Evolutionary conservation across 2,797 vertebrate species (phyloP).

Genomic region (Otolemur crassicaudatus): DNA sequence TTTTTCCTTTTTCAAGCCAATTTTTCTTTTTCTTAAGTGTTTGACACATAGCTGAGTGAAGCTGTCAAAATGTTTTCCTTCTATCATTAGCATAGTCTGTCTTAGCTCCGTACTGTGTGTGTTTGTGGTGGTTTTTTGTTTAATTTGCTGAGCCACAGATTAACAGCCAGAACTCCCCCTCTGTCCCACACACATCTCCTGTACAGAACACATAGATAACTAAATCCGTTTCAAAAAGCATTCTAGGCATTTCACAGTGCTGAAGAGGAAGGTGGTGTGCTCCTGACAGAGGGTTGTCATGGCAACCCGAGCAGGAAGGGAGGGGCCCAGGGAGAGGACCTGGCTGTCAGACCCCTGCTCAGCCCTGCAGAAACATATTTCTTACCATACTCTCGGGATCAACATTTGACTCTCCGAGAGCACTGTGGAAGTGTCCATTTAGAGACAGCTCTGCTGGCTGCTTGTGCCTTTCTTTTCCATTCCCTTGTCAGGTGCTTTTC

Average conservation of each 20-base stretch:
- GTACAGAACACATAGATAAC: constrained; percentile 11
- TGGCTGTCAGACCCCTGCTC: constrained; percentile 8
- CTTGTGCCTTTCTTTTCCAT: neutral
- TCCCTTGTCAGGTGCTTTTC: neutral
- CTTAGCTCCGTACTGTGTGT: constrained; percentile 26
- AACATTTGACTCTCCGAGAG: neutral
- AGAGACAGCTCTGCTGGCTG: neutral
- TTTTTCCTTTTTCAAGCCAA: constrained; percentile 60
- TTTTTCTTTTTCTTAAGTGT: constrained; percentile 66
- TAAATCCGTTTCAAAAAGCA: constrained; percentile 57
- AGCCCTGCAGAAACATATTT: constrained; percentile 14
- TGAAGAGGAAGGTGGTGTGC: constrained; percentile 61
- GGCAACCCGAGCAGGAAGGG: constrained; percentile 46
- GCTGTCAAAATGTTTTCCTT: constrained; percentile 80
- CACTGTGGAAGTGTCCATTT: neutral
- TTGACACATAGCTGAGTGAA: constrained; percentile 74
- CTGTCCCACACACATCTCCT: constrained; percentile 50
- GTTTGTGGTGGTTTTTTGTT: constrained; percentile 64
- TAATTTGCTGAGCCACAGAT: constrained; percentile 60
- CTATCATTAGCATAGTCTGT: constrained; percentile 63
- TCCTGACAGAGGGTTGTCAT: constrained; percentile 70
- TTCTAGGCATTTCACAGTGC: constrained; percentile 50
- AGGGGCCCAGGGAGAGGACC: neutral
- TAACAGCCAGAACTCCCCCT: constrained; percentile 39
- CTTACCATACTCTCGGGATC: neutral